These are phyloP conservation scores for Orcinus orca DNA, from an alignment of 2,113 vertebrate species.

Conservation along the genomic window DNA sequence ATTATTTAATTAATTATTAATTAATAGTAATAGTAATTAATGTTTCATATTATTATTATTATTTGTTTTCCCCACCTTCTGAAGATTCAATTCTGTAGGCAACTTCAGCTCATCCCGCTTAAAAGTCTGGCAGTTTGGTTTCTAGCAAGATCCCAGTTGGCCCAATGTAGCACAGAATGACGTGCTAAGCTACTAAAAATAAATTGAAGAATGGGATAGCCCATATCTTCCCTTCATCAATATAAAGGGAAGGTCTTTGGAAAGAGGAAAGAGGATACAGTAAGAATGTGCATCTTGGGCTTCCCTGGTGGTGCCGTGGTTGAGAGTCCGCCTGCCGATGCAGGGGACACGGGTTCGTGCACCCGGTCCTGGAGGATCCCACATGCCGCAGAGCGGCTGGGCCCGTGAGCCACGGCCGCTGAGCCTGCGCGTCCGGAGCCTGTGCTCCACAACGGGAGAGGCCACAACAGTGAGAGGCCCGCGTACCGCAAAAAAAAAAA, in stretches of 20 bases:
- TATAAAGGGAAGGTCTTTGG: neutral
- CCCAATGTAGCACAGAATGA: neutral
- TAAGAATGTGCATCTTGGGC: neutral
- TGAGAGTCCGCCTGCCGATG: no score
- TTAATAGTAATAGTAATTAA: no score
- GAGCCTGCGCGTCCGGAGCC: no score
- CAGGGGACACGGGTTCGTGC: no score
- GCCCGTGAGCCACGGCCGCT: no score
- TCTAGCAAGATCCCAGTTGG: neutral
- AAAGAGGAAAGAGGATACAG: neutral
- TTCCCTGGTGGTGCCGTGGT: no score
- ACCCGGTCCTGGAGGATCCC: no score
- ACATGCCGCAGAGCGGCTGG: no score
- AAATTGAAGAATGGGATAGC: neutral
- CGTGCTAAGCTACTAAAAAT: neutral
- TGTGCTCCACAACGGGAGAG: no score
- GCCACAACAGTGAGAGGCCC: no score
- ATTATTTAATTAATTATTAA: no score
- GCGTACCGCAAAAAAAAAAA: no score
- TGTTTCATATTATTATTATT: neutral
- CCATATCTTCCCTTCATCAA: neutral
- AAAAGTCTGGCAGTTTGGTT: neutral
- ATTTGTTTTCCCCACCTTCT: neutral
- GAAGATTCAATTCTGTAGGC: slow-evolving; percentile 6
- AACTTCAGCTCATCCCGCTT: neutral